phyloP scores from a whole-genome alignment of 2,797 vertebrate species.

The Harpagifer antarcticus region DNA sequence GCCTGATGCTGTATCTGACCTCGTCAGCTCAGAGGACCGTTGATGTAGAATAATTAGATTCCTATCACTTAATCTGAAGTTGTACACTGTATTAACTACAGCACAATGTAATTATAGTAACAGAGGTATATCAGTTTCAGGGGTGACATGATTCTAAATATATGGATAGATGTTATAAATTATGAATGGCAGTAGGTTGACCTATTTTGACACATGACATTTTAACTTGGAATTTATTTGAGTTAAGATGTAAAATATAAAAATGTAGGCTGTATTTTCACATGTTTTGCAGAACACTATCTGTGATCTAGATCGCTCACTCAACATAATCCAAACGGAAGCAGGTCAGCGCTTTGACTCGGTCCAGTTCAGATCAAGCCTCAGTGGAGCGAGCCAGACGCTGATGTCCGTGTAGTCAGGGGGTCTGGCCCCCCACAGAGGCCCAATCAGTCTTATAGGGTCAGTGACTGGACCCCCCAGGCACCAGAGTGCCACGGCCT shows the following conservation, averaged over 20 bases:
- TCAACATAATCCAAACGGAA: constrained; percentile 68
- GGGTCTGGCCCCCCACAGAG: constrained; percentile 75
- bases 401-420: constrained; percentile 79
- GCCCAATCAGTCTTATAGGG: constrained; percentile 83
- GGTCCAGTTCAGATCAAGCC: constrained; percentile 69
- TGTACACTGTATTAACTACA: constrained; percentile 46
- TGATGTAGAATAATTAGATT: constrained; percentile 71
- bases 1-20: constrained; percentile 63
- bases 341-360: constrained; percentile 81
- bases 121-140: constrained; percentile 11
- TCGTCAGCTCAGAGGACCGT: constrained; percentile 42
- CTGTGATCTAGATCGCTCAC: constrained; percentile 63
- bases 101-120: constrained; percentile 33
- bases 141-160: constrained; percentile 13
- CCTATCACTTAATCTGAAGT: constrained; percentile 51
- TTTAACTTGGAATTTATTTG: constrained; percentile 12
- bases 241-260: constrained; percentile 11
- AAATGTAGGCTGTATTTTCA: constrained; percentile 31
- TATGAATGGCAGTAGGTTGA: constrained; percentile 10
- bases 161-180: constrained; percentile 14
- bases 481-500: constrained; percentile 76
- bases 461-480: constrained; percentile 73
- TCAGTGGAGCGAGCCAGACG: constrained; percentile 77
- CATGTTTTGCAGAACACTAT: constrained; percentile 37
- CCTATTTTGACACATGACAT: not conserved